Evolutionary conservation across 1,140 invertebrate species (phyloP).

Genomic region (Chymomyza costata): DNA sequence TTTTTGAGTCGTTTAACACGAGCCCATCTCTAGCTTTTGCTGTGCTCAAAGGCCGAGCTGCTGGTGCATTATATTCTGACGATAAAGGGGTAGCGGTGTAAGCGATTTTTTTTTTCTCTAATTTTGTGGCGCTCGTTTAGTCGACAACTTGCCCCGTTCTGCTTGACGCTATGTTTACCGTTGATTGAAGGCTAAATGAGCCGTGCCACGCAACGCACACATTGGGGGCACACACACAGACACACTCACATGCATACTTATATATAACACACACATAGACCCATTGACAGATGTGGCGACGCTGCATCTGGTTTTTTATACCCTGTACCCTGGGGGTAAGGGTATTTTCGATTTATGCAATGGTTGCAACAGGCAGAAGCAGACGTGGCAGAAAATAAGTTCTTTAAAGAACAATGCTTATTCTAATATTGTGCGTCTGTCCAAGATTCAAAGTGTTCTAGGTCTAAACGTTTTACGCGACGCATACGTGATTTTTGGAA

Average conservation of each 20-base stretch:
- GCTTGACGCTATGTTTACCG: conserved; percentile 30
- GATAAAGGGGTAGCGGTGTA: neutral
- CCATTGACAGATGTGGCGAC: conserved; percentile 10
- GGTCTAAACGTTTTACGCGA: too few species aligned
- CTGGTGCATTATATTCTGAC: conserved; percentile 30
- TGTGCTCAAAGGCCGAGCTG: too few species aligned
- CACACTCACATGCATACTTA: conserved; percentile 7
- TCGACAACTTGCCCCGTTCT: conserved; percentile 28
- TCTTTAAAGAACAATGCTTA: too few species aligned
- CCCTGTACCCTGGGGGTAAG: neutral
- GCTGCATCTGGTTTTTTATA: conserved; percentile 24
- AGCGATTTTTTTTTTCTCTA: conserved; percentile 34
- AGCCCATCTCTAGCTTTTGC: too few species aligned
- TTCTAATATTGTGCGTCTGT: too few species aligned
- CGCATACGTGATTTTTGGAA: too few species aligned
- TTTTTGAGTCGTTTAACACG: too few species aligned
- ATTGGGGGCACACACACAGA: conserved; percentile 7
- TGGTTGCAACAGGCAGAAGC: too few species aligned
- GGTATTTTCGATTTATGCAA: neutral
- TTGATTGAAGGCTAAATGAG: conserved; percentile 72
- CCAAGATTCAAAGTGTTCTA: too few species aligned
- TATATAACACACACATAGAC: conserved; percentile 22
- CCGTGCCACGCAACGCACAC: conserved; percentile 32
- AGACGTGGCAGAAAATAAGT: too few species aligned
- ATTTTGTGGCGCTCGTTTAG: conserved; percentile 42